Base-by-base conservation (phyloP, 1,140 invertebrate species). In the Dufourea novaeangliae region DNA sequence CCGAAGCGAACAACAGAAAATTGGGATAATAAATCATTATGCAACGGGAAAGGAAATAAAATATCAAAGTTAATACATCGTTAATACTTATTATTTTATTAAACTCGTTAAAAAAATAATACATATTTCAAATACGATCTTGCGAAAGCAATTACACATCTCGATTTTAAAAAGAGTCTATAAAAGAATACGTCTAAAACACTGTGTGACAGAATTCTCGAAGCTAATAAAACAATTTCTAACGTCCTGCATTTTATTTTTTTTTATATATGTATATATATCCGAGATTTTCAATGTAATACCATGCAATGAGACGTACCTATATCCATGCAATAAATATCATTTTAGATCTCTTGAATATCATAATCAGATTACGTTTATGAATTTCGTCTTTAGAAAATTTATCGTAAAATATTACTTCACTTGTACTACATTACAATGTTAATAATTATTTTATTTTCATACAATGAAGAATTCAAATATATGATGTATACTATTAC, bases 21-120 rank as follows among this genome's bases (percentile, higher is more conserved):
- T 22, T n/a, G 57, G 76, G 68, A 80, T 62, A 71, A 68, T n/a
- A n/a, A 59, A 74, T 69, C 57, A 62, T 71, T n/a, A 62, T n/a
- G 62, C 32, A 74, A 70, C 27, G 69, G 64, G 54, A 81, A 81
- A 67, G 69, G 77, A 78, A 78, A 84, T 82, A 41, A 71, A 80
- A 82, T 72, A 81, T 71, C 44, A 73, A 78, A 73, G 73, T 72
- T 73, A 72, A 78, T 63, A 73, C 50, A 78, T 73, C 34, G 20
- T 50, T 70, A 76, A 70, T 76, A 62, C 57, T 61, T 77, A 77
- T 69, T 70, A 50, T 70, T 77, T 77, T 77, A 77, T 77, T 77
- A 69, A 22, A 77, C 44, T 71, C 59, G 68, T 71, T 76, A 59
- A 76, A 75, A 77, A 81, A 80, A 77, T 64, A 63, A 84, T 37